Evolutionary conservation across 2,797 vertebrate genomes (phyloP).

Genomic region (Chloroceryle amazona): DNA sequence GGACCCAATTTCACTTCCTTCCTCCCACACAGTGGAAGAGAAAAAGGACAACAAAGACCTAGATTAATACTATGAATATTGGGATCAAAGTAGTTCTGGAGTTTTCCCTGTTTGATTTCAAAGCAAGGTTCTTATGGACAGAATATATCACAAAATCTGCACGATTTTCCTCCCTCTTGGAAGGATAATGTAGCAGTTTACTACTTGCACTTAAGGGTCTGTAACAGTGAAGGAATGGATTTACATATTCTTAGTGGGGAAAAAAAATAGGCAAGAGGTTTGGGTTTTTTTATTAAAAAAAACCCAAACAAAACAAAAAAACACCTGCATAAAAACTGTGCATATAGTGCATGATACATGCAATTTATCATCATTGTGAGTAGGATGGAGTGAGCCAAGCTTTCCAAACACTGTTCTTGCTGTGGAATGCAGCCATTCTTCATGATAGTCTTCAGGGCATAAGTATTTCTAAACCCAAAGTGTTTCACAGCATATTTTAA

Average conservation of each 20-base stretch:
- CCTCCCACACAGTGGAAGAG: background rate
- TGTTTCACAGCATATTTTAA: conserved; percentile 81
- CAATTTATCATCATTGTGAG: conserved; percentile 54
- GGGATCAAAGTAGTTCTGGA: background rate
- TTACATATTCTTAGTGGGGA: background rate
- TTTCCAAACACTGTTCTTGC: conserved; percentile 73
- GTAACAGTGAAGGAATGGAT: background rate
- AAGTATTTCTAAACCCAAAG: conserved; percentile 79
- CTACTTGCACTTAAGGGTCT: background rate
- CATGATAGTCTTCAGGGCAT: conserved; percentile 83
- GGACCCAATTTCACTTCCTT: background rate
- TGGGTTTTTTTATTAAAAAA: background rate
- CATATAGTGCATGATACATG: background rate
- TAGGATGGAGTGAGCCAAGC: conserved; percentile 22
- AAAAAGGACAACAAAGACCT: background rate
- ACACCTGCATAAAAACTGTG: conserved; percentile 36
- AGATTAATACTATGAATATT: background rate
- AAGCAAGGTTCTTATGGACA: background rate
- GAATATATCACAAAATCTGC: background rate
- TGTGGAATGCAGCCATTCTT: conserved; percentile 82
- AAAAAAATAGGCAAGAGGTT: background rate
- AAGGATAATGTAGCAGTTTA: background rate
- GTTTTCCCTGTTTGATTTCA: background rate
- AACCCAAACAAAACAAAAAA: background rate
- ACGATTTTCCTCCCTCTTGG: background rate